Base-by-base conservation (phyloP, 2,888 invertebrate species). In the Drosophila rubida region DNA sequence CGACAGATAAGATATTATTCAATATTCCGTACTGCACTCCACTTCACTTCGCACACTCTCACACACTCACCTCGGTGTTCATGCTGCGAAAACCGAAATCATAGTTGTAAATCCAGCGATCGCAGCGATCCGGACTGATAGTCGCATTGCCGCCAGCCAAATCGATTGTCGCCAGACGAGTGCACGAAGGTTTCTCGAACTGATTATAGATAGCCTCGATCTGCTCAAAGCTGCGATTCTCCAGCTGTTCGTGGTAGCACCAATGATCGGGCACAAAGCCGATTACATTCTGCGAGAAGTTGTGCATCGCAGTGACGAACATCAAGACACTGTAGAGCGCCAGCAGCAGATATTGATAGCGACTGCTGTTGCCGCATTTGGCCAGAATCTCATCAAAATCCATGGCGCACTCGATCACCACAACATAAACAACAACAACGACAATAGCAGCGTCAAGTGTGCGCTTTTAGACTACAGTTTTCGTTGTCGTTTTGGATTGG, bases 261-360 rank as follows among this genome's bases (percentile, higher is more conserved):
- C 91, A 91, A 77, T 92, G 91, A 42, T 92, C 91, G 11, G 93
- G 93, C 32, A 92, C 90, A 19, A 93, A 90, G 76, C 93, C 92
- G 41, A 93, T 93, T 75, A 94, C 93, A 45, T 93, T 93, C 87
- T 94, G 93, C 8, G 93, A 93, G 78, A 93, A 94, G 85, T 93
- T 93, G 76, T 94, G 93, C 84, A 93, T 93, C 2, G 93, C 92
- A 2, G 93, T 92, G 32, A 93, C 85, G 7, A 93, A 83, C 87
- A 94, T 93, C 49, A 93, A 91, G 0, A 92, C 53, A 54, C 93
- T 92, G 81, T 93, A 94, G 6, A 94, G 87, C 4, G 90, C 85
- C 84, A 94, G 90, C 23, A 94, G 78, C 37, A 93, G 90, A 44
- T 90, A 89, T 78, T 94, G 94, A 80, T 93, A 93, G 67, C 91